These are phyloP conservation scores for Atta cephalotes DNA, from an alignment of 1,140 invertebrate species.

Conservation along the genomic window DNA sequence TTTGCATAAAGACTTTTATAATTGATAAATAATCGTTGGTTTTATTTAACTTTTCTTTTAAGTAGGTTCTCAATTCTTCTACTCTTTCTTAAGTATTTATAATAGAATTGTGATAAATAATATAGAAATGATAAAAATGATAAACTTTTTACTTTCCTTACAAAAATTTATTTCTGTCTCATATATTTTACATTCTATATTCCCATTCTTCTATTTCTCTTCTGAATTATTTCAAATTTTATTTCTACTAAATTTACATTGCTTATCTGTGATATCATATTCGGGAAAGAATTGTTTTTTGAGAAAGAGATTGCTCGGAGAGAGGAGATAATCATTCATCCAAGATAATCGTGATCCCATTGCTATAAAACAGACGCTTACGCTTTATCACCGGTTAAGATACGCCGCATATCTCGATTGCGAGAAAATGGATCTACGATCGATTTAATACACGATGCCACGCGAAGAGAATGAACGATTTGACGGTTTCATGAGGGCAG, in stretches of 20 bases:
- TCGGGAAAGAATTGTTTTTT: not conserved
- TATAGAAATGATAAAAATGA: not conserved
- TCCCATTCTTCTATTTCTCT: not conserved
- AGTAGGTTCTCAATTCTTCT: no score
- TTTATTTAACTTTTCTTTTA: no score
- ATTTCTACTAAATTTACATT: conserved; percentile 4
- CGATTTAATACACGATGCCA: conserved; percentile 20
- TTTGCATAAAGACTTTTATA: no score
- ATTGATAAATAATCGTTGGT: no score
- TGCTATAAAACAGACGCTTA: conserved; percentile 26
- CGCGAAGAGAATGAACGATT: conserved; percentile 25
- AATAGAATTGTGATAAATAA: not conserved
- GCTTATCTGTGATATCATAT: not conserved
- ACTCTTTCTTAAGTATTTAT: not conserved
- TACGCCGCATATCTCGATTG: conserved; percentile 22
- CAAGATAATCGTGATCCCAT: conserved; percentile 25
- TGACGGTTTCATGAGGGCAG: not conserved
- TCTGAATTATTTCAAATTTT: conserved; percentile 3
- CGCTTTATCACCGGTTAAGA: conserved; percentile 28
- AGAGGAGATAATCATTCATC: conserved; percentile 28
- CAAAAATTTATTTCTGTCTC: not conserved
- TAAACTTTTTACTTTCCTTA: not conserved
- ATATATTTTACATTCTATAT: not conserved
- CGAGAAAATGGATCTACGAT: conserved; percentile 48
- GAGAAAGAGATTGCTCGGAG: not conserved